phyloP scores from a whole-genome alignment of 2,888 invertebrate species.

The Diplolepis rosae region DNA sequence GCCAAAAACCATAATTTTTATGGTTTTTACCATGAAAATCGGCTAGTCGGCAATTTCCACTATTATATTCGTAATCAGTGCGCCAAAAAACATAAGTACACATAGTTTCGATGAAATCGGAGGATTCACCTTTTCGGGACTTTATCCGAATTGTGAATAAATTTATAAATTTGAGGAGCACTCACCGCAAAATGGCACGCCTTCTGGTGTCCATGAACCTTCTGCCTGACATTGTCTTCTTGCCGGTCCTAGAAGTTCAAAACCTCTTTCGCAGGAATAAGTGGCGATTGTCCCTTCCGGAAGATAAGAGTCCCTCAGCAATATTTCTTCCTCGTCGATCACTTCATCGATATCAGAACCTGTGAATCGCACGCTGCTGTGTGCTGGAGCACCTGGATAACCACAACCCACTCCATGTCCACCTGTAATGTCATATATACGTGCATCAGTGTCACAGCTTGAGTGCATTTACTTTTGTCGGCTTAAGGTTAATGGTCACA shows the following conservation, averaged over 20 bases:
- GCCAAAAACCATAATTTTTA: too few species aligned
- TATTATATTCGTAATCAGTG: too few species aligned
- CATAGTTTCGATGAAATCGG: too few species aligned
- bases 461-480: neutral
- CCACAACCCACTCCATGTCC: conserved; percentile 77
- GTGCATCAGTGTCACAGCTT: neutral
- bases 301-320: conserved; percentile 75
- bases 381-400: conserved; percentile 94
- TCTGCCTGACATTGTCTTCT: conserved; percentile 83
- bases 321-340: conserved; percentile 70
- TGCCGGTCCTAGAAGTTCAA: conserved; percentile 92
- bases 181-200: conserved; percentile 96
- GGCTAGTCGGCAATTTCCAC: too few species aligned
- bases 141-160: too few species aligned
- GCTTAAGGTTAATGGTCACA: neutral
- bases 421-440: conserved; percentile 42
- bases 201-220: conserved; percentile 90
- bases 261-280: conserved; percentile 91
- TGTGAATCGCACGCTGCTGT: conserved; percentile 87
- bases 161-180: too few species aligned
- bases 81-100: too few species aligned
- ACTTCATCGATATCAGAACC: conserved; percentile 62
- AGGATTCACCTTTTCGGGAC: too few species aligned
- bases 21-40: too few species aligned
- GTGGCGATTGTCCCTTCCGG: conserved; percentile 82